Evolutionary conservation across 35 echinoderm and acorn worm species (phyloP).

Genomic region (Acanthaster planci): DNA sequence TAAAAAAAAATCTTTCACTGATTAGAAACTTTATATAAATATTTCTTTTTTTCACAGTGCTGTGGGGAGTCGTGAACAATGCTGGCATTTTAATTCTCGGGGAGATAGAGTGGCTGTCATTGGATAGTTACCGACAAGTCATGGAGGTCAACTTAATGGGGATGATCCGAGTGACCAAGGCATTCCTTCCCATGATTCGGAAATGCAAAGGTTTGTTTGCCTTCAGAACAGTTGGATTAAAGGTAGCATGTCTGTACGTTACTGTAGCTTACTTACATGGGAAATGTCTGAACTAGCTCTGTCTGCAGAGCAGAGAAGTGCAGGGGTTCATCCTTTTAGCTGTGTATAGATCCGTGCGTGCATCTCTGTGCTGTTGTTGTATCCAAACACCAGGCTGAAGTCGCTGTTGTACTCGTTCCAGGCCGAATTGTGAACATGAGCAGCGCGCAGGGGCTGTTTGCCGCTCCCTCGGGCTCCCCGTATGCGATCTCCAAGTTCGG

Average conservation of each 20-base stretch:
- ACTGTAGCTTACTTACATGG: too few species aligned
- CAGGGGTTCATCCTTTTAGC: too few species aligned
- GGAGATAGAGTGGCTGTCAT: constrained; percentile 51
- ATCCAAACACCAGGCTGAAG: neutral
- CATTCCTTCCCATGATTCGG: constrained; percentile 60
- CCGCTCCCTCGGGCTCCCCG: constrained; percentile 26
- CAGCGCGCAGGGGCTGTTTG: constrained; percentile 45
- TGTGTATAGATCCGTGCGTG: too few species aligned
- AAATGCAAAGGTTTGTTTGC: constrained; percentile 66
- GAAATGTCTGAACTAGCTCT: too few species aligned
- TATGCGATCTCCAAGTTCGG: constrained; percentile 74
- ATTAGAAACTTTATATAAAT: too few species aligned
- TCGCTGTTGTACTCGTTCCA: constrained; percentile 19
- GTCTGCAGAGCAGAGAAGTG: too few species aligned
- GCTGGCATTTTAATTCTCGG: constrained; percentile 63
- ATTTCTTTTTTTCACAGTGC: constrained; percentile 42
- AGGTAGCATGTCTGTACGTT: too few species aligned
- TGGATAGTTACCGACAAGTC: constrained; percentile 51
- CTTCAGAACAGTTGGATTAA: too few species aligned
- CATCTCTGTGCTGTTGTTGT: too few species aligned
- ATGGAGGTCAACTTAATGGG: constrained; percentile 69
- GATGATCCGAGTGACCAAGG: constrained; percentile 61
- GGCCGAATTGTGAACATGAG: constrained; percentile 74
- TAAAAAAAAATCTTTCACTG: too few species aligned
- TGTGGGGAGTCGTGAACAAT: constrained; percentile 77